Base-by-base conservation (phyloP, 2,113 vertebrate genomes). In the Cavia aperea region DNA sequence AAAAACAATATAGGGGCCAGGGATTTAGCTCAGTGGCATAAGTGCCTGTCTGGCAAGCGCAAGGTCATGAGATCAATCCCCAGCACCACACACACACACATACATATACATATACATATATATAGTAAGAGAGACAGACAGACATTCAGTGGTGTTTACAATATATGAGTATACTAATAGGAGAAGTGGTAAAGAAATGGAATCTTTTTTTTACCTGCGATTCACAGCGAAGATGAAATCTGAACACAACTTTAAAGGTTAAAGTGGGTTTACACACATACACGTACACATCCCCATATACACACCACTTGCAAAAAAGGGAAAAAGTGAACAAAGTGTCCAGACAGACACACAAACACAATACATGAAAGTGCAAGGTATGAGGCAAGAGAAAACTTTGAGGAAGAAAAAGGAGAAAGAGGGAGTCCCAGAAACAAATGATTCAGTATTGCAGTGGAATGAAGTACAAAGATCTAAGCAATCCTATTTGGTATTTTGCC, bases 241-340 rank as follows among this genome's bases (percentile, higher is more conserved):
- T 73, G 33, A 84, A 84, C 26, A 90, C 14, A 88, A 26, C 91
- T 83, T 90, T 86, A 85, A 92, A 95, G 62, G 33, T 90, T 54
- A 39, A 82, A 78, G 62, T 39, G 46, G n/a, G 11, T 88, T 77
- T 70, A 49, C 51, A 56, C 23, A 56, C 46, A 36, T 6, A 15
- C 54, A 81, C 26, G 9, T 8, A 46, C 51, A 73, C 43, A 51
- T 21, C 43, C 51, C 36, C 13, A 78, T 24, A 72, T 31, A 56
- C 39, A 63, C 11, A 31, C 49, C 75, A 78, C 26, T 31, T 62
- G 89, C 56, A 72, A 33, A 19, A 33, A 93, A 33, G 29, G 33
- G 23, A 84, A 81, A 84, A 73, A 81, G 73, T 88, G 39, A 93
- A 19, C 51, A n/a, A 39, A 73, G 46, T 56, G 24, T 46, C 13